These are phyloP conservation scores for Nixonia krombeini DNA, from an alignment of 1,140 invertebrate species.

Conservation along the genomic window DNA sequence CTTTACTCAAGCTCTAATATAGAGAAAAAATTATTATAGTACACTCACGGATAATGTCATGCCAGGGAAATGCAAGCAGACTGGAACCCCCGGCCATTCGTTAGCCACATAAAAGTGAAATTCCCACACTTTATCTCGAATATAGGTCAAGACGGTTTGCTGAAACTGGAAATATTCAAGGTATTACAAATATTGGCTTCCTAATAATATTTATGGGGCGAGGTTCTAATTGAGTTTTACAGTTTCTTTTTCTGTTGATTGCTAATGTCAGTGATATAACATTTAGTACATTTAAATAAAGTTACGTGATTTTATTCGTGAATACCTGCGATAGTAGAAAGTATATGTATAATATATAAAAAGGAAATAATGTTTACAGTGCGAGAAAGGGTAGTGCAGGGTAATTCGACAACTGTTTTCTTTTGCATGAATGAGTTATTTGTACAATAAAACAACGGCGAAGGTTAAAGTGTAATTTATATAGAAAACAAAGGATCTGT, in stretches of 20 bases:
- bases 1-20: not conserved
- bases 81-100: conserved; percentile 85
- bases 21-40: conserved; percentile 24
- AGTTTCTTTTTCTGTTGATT: too few relatives aligned
- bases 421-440: too few relatives aligned
- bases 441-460: not conserved
- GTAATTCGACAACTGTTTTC: too few relatives aligned
- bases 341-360: not conserved
- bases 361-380: too few relatives aligned
- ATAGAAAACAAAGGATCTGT: conserved; percentile 51
- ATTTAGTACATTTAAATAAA: too few relatives aligned
- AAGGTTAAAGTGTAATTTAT: not conserved
- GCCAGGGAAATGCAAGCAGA: conserved; percentile 87
- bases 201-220: too few relatives aligned
- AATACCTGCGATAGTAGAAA: too few relatives aligned
- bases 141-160: conserved; percentile 88
- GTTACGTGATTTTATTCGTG: too few relatives aligned
- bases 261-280: too few relatives aligned
- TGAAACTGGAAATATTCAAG: conserved; percentile 79
- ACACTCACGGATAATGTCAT: conserved; percentile 84
- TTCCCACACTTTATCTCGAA: conserved; percentile 87
- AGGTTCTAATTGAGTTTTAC: too few relatives aligned
- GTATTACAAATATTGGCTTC: conserved; percentile 40
- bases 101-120: conserved; percentile 91
- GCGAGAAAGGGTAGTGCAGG: too few relatives aligned